Base-by-base conservation (phyloP, 2,797 vertebrate genomes). In the Channa striata region DNA sequence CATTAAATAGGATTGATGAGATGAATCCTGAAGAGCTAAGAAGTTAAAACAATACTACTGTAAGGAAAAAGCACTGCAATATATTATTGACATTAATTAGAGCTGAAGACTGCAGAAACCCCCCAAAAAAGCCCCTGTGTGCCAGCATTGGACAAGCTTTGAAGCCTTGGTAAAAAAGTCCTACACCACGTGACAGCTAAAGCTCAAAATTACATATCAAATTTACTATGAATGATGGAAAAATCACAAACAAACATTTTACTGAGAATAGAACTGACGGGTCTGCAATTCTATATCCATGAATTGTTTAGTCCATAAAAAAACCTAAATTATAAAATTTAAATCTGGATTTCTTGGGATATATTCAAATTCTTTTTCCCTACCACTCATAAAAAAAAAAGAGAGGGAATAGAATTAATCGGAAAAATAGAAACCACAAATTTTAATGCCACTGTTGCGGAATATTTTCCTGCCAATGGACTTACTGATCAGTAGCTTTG, bases 1-100 rank as follows among this genome's bases (percentile, higher is more conserved):
- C 42, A 44, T 73, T 59, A 79, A 76, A 67, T 66, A 59, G 59
- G 37, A 56, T 30, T 23, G 50, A 19, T 59, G 9, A 56, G 69
- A 65, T 57, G 40, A 47, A 78, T 51, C 60, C 20, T 72, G 59
- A 59, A 61, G 72, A 76, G 66, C 20, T 16, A 20, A 33, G n/a
- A 30, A 20, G 8, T 16, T 8, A 51, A 59, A 72, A 75, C 11
- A 49, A 42, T 6, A 14, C 9, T 20, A 49, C 62, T 42, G 39
- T 36, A 5, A 47, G 6, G n/a, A 53, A 16, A 52, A 20, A 53
- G 34, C 12, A 46, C 16, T 44, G 25, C 50, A 46, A 12, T 49
- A 11, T 59, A 44, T 59, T 48, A 39, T 68, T 37, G 34, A n/a
- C 44, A 33, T 52, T 17, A 17, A 62, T 59, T 23, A 61, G 19